A percentile compares a stretch with the other conserved stretches of the same genome.
phyloP scores from a whole-genome alignment of 2,113 vertebrate species.

The Tychaedon coryphoeus region DNA sequence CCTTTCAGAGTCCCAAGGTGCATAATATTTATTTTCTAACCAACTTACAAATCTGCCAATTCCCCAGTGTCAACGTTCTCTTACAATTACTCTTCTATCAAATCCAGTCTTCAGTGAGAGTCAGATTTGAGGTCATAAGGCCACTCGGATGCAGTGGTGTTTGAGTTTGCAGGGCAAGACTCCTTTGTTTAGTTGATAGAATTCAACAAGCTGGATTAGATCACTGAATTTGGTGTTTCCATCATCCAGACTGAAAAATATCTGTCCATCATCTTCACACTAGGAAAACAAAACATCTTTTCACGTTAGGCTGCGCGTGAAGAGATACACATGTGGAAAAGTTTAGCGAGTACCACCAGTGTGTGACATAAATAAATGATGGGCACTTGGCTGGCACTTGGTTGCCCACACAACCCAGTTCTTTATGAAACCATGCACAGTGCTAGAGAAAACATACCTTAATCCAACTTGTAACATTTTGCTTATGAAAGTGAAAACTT shows the following conservation, averaged over 20 bases:
- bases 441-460: background rate
- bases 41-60: conserved; percentile 60
- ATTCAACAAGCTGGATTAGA: conserved; percentile 98
- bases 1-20: conserved; percentile 61
- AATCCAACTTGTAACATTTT: background rate
- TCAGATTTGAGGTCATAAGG: conserved; percentile 87
- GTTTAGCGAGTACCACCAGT: background rate
- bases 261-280: conserved; percentile 95
- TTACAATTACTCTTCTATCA: conserved; percentile 64
- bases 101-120: conserved; percentile 58
- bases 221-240: conserved; percentile 98
- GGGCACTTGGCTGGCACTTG: background rate
- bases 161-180: conserved; percentile 97
- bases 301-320: background rate
- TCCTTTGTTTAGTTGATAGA: conserved; percentile 98
- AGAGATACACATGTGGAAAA: background rate
- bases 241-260: conserved; percentile 96
- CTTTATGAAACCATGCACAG: background rate
- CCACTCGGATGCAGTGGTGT: conserved; percentile 95
- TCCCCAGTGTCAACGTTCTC: conserved; percentile 69
- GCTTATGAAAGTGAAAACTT: background rate
- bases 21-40: conserved; percentile 46
- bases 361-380: background rate
- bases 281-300: conserved; percentile 53
- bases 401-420: background rate